phyloP scores from a whole-genome alignment of 2,888 invertebrate genomes.

The Mesoligia furuncula region DNA sequence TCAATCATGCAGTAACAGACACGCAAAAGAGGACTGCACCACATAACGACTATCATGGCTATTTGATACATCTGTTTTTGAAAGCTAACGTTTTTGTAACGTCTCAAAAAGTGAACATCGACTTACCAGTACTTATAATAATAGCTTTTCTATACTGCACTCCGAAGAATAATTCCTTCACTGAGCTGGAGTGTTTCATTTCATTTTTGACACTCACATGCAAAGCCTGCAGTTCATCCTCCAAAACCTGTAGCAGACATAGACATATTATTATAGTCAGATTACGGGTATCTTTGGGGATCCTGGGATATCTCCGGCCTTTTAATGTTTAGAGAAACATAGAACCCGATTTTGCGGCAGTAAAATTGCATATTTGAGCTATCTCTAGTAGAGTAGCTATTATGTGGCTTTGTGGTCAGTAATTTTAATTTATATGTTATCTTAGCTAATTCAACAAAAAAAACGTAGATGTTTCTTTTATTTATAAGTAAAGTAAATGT shows the following conservation, averaged over 20 bases:
- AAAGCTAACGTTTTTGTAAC: background rate
- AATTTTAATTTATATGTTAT: background rate
- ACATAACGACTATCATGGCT: background rate
- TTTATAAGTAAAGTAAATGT: background rate
- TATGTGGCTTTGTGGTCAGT: background rate
- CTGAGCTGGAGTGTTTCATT: slow-evolving; percentile 83
- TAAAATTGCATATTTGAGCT: background rate
- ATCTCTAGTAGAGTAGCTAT: background rate
- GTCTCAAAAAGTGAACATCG: background rate
- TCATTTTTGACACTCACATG: slow-evolving; percentile 85
- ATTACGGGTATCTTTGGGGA: background rate
- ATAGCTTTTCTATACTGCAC: slow-evolving; percentile 86
- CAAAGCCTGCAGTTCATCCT: slow-evolving; percentile 75
- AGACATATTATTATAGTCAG: background rate
- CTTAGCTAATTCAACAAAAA: background rate
- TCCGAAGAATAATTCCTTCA: slow-evolving; percentile 86
- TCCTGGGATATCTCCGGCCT: too few species aligned
- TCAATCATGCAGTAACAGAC: background rate
- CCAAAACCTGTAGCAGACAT: slow-evolving; percentile 72
- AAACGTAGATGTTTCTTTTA: background rate
- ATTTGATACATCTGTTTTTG: background rate
- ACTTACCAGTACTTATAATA: slow-evolving; percentile 81
- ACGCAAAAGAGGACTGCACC: too few species aligned
- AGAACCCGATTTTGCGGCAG: background rate
- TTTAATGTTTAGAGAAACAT: background rate